These are phyloP conservation scores for Polyommatus iphigenia DNA, from an alignment of 2,888 invertebrate species.

Conservation along the genomic window DNA sequence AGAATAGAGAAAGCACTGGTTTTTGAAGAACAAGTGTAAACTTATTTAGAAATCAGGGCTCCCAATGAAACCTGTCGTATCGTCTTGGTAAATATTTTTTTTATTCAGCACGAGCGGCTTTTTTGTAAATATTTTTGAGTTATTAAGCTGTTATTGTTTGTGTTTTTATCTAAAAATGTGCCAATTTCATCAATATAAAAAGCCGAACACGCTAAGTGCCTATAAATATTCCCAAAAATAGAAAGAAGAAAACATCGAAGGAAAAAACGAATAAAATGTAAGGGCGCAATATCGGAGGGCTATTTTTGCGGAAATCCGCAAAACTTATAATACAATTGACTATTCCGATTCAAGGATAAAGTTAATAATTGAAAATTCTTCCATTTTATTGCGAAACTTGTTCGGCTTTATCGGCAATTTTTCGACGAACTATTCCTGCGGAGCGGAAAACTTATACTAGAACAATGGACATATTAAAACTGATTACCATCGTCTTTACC, in stretches of 20 bases:
- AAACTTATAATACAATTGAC: conserved; percentile 36
- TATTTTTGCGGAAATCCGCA: conserved; percentile 33
- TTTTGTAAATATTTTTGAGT: neutral
- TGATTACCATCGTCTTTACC: neutral
- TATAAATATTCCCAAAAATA: conserved; percentile 8
- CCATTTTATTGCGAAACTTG: conserved; percentile 62
- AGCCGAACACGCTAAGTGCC: neutral
- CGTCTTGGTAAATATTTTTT: no score
- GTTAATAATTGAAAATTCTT: conserved; percentile 66
- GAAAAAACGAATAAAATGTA: conserved; percentile 25
- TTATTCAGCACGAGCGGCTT: neutral
- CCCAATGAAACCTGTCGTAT: no score
- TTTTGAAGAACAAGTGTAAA: no score
- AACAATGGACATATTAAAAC: conserved; percentile 16
- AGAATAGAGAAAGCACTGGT: no score
- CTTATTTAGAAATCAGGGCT: no score
- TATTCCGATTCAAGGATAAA: conserved; percentile 46
- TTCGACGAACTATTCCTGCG: neutral
- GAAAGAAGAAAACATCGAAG: neutral
- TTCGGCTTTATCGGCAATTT: conserved; percentile 44
- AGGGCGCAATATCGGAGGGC: conserved; percentile 30
- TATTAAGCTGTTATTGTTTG: neutral
- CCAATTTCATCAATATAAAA: neutral
- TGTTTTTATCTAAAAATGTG: neutral
- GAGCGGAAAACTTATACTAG: conserved; percentile 9